A percentile compares a stretch with the other conserved stretches of the same genome.
These are phyloP conservation scores for Sparidentex hasta DNA, from an alignment of 2,797 vertebrate genomes.

Conservation along the genomic window DNA sequence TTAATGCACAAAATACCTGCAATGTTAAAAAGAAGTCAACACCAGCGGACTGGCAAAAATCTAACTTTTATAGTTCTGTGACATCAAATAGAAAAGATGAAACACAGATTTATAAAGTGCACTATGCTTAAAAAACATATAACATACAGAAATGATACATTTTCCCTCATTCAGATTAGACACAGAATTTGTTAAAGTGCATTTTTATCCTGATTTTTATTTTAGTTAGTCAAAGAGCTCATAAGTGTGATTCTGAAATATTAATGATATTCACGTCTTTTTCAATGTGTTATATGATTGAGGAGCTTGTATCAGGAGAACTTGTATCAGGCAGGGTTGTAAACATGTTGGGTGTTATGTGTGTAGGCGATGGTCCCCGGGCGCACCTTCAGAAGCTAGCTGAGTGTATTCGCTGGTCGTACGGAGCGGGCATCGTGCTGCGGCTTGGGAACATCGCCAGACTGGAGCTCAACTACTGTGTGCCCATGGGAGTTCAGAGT, in stretches of 20 bases:
- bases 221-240: not conserved
- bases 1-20: not conserved
- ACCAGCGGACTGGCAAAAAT: not conserved
- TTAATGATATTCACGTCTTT: not conserved
- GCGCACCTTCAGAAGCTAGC: conserved; percentile 92
- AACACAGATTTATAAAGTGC: not conserved
- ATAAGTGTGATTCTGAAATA: not conserved
- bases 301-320: too few relatives aligned
- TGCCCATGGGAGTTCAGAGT: conserved; percentile 95
- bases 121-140: not conserved
- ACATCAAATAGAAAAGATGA: not conserved
- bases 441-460: conserved; percentile 96
- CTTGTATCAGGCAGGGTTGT: not conserved
- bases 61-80: not conserved
- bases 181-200: not conserved
- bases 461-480: conserved; percentile 96
- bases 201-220: not conserved
- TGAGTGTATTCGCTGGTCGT: conserved; percentile 96
- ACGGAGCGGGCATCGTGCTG: conserved; percentile 92
- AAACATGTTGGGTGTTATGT: conserved; percentile 74
- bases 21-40: not conserved
- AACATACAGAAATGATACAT: not conserved
- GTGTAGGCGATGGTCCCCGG: conserved; percentile 91
- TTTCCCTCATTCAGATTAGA: not conserved
- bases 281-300: too few relatives aligned